These are phyloP conservation scores for Meiosimyza decipiens DNA, from an alignment of 2,888 invertebrate genomes.

Conservation along the genomic window DNA sequence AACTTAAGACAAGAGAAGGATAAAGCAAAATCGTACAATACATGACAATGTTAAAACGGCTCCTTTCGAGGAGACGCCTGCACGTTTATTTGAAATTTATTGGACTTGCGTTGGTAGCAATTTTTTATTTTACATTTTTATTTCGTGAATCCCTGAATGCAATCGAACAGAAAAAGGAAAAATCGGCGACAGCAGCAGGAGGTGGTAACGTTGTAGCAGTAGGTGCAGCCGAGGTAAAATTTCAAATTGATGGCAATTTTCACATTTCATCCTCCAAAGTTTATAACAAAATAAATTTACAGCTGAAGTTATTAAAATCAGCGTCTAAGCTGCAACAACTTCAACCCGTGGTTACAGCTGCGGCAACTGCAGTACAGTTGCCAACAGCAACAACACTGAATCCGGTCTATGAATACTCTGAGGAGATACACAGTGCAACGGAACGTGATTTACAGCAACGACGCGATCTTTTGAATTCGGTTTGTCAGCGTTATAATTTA, in stretches of 20 bases:
- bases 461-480: conserved; percentile 66
- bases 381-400: conserved; percentile 58
- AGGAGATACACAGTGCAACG: conserved; percentile 65
- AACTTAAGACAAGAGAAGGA: conserved; percentile 1
- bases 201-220: not conserved
- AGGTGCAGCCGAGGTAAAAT: not conserved
- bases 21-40: not conserved
- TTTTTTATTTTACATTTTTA: conserved; percentile 63
- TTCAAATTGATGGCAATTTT: not conserved
- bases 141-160: conserved; percentile 65
- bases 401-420: conserved; percentile 67
- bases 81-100: conserved; percentile 62
- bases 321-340: conserved; percentile 35
- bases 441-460: conserved; percentile 70
- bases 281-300: conserved; percentile 12
- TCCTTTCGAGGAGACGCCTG: conserved; percentile 60
- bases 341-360: conserved; percentile 23
- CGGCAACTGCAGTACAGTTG: conserved; percentile 24
- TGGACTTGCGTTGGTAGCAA: conserved; percentile 56
- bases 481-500: conserved; percentile 68
- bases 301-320: conserved; percentile 49
- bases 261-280: not conserved
- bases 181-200: not conserved
- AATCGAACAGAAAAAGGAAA: conserved; percentile 61
- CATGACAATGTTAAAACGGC: conserved; percentile 58